These are phyloP conservation scores for Opisthograptis luteolata DNA, from an alignment of 2,888 invertebrate genomes.

Conservation along the genomic window DNA sequence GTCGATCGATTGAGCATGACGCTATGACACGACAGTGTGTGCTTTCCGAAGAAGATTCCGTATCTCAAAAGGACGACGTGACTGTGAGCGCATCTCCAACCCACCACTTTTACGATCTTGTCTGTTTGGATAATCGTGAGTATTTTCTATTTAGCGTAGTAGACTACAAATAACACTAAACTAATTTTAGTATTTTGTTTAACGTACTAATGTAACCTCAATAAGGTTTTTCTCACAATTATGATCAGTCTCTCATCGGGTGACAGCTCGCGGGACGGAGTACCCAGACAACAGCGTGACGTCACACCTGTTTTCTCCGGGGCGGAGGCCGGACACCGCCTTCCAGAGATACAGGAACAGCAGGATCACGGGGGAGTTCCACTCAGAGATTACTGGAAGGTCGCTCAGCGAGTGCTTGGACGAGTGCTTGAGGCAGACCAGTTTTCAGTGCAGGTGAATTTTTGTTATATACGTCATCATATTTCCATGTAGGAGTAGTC, in stretches of 20 bases:
- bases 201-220: conserved; percentile 58
- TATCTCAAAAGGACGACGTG: conserved; percentile 94
- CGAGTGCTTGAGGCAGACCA: conserved; percentile 94
- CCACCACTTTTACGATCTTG: conserved; percentile 94
- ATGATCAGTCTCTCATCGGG: conserved; percentile 84
- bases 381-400: conserved; percentile 94
- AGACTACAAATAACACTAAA: conserved; percentile 26
- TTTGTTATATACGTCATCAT: neutral
- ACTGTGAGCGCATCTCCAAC: conserved; percentile 93
- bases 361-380: conserved; percentile 93
- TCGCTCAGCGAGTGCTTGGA: conserved; percentile 95
- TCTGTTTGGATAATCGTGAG: conserved; percentile 96
- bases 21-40: conserved; percentile 94
- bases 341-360: conserved; percentile 95
- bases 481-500: too few relatives aligned
- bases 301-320: conserved; percentile 92
- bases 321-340: conserved; percentile 93
- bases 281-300: conserved; percentile 94
- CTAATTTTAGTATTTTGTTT: conserved; percentile 26
- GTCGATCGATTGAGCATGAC: conserved; percentile 95
- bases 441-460: conserved; percentile 92
- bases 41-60: conserved; percentile 95
- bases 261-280: conserved; percentile 93
- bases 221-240: conserved; percentile 76
- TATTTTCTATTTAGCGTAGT: conserved; percentile 49